These are phyloP conservation scores for Gallinago solitaria DNA, from an alignment of 2,797 vertebrate species.

Conservation along the genomic window DNA sequence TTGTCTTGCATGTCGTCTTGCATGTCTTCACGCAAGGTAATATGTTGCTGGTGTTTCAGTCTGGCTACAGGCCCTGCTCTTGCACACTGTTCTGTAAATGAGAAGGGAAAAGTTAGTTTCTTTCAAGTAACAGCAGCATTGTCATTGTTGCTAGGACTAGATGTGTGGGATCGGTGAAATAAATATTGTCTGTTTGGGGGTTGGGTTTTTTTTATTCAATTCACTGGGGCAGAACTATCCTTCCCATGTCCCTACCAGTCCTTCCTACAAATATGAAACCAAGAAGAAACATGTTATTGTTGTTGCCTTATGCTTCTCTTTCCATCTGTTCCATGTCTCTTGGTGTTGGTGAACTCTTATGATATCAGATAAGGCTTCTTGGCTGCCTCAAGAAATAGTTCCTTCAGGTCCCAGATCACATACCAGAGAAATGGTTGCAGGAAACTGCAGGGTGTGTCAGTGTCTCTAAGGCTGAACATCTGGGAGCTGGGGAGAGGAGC, in stretches of 20 bases:
- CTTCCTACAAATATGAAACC: not conserved
- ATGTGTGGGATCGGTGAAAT: not conserved
- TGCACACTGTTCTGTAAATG: not conserved
- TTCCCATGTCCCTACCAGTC: not conserved
- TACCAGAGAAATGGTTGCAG: not conserved
- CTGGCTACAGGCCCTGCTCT: not conserved
- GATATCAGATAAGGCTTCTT: not conserved
- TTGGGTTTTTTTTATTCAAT: not conserved
- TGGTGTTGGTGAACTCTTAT: not conserved
- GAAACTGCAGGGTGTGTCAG: not conserved
- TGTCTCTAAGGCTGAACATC: not conserved
- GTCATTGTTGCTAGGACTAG: not conserved
- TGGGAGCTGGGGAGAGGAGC: not conserved
- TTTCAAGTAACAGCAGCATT: not conserved
- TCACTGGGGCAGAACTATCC: not conserved
- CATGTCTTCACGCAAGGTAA: not conserved
- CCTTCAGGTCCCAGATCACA: not conserved
- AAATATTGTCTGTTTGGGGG: not conserved
- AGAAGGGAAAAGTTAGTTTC: not conserved
- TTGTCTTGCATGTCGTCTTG: not conserved
- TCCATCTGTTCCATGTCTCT: not conserved
- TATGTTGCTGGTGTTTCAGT: rapidly evolving
- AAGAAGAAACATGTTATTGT: not conserved
- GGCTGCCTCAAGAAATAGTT: not conserved
- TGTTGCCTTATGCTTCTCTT: not conserved